Evolutionary conservation across 2,888 invertebrate genomes (phyloP).

Genomic region (Thereva unica): DNA sequence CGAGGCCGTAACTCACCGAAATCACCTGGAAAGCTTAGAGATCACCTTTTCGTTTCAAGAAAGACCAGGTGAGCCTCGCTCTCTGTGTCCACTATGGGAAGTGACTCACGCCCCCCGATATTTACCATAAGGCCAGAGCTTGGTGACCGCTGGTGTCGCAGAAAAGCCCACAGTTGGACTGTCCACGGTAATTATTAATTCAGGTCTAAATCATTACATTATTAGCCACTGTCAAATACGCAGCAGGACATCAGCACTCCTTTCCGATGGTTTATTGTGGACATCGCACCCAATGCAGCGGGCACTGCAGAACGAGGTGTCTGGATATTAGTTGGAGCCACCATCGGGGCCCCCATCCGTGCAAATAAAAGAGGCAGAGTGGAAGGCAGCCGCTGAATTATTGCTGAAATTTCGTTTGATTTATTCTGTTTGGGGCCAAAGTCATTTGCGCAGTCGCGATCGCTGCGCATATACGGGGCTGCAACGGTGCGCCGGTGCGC

Average conservation of each 20-base stretch:
- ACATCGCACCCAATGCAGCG: constrained; percentile 34
- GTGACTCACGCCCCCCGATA: constrained; percentile 21
- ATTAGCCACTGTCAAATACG: constrained; percentile 48
- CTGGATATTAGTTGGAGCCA: constrained; percentile 14
- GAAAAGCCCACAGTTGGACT: constrained; percentile 37
- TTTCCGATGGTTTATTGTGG: constrained; percentile 44
- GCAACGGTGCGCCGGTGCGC: constrained; percentile 3
- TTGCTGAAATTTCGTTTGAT: constrained; percentile 44
- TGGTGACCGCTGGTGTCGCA: constrained; percentile 9
- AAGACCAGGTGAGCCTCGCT: background rate
- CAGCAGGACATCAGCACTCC: constrained; percentile 46
- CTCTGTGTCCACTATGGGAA: background rate
- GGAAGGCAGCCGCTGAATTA: constrained; percentile 43
- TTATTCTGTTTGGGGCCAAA: constrained; percentile 37
- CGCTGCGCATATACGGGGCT: background rate
- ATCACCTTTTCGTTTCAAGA: constrained; percentile 13
- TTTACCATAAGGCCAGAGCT: background rate
- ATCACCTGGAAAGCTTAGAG: background rate
- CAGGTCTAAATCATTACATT: constrained; percentile 47
- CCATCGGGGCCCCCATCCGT: constrained; percentile 28
- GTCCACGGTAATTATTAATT: constrained; percentile 47
- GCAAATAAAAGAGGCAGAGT: constrained; percentile 20
- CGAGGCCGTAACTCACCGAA: too few species aligned
- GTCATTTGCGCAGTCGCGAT: constrained; percentile 19
- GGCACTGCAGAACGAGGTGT: constrained; percentile 25